These are phyloP conservation scores for Drosophila carrolli DNA, from an alignment of 1,140 invertebrate genomes.

Conservation along the genomic window DNA sequence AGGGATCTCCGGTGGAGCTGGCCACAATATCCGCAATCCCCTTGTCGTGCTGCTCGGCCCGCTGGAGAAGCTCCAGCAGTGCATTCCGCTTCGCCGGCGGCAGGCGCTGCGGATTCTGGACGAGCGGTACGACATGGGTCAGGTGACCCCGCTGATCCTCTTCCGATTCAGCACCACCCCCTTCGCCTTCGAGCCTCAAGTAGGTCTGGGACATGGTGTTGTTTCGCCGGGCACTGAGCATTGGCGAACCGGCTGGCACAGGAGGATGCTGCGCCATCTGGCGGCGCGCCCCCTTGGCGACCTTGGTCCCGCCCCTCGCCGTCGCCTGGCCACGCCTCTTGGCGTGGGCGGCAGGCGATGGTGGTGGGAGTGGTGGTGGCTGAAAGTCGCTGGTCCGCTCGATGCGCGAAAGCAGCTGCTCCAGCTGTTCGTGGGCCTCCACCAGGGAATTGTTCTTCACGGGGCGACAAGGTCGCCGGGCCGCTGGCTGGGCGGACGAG, in stretches of 20 bases:
- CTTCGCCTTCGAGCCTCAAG: neutral
- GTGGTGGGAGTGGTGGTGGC: neutral
- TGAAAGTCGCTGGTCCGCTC: conserved; percentile 24
- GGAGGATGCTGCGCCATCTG: conserved; percentile 40
- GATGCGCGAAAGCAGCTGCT: conserved; percentile 51
- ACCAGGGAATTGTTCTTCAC: conserved; percentile 27
- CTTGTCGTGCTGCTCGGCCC: conserved; percentile 44
- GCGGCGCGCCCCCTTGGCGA: conserved; percentile 6
- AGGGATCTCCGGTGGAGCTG: conserved; percentile 7
- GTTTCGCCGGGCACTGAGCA: conserved; percentile 30
- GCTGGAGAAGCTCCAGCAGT: conserved; percentile 48
- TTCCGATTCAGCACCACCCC: neutral
- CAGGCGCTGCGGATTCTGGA: conserved; percentile 48
- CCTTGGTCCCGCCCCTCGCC: neutral
- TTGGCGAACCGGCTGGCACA: conserved; percentile 45
- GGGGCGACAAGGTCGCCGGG: neutral
- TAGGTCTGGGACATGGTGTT: neutral
- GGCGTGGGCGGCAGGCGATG: neutral
- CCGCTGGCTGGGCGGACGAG: neutral
- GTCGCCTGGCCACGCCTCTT: neutral
- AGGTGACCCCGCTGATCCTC: neutral
- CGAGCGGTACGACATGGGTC: conserved; percentile 28
- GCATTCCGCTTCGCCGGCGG: conserved; percentile 36
- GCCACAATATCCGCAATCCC: conserved; percentile 46
- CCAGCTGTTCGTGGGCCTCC: conserved; percentile 52